Percentiles rank a stretch among this genome's conserved stretches.
Conservation (phyloP, 2,888 invertebrate species). For the Altica lythri region DNA sequence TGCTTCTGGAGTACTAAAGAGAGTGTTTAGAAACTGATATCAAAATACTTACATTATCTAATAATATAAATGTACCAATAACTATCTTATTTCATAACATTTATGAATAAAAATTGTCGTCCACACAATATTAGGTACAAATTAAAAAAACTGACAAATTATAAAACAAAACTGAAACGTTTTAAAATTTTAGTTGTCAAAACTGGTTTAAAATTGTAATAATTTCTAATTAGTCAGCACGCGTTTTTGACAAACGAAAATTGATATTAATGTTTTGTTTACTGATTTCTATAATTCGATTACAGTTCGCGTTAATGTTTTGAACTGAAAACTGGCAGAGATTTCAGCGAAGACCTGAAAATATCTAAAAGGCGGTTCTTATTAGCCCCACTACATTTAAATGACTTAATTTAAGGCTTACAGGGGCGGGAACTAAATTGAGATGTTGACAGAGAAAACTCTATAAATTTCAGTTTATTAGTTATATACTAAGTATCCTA, state of each 20-base stretch:
- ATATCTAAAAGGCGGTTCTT: constrained; percentile 44
- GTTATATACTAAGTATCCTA: no score
- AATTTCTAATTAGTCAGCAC: constrained; percentile 14
- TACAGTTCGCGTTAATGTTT: constrained; percentile 24
- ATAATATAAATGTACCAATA: no score
- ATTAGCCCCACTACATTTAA: constrained; percentile 38
- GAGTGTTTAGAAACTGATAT: no score
- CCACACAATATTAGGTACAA: no score
- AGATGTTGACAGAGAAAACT: constrained; percentile 8
- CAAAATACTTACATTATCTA: no score
- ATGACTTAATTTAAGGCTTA: constrained; percentile 47
- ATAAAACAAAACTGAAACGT: constrained; percentile 1
- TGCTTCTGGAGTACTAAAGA: no score
- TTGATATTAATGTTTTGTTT: constrained; percentile 56
- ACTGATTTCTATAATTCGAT: constrained; percentile 40
- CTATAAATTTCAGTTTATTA: no score
- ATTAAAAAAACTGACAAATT: no score
- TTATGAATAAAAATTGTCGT: no score
- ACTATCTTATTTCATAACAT: no score
- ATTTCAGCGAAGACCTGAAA: constrained; percentile 48
- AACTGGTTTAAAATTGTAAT: constrained; percentile 19
- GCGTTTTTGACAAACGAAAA: constrained; percentile 46
- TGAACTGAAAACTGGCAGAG: constrained; percentile 49
- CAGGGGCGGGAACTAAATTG: constrained; percentile 47
- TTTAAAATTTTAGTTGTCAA: constrained; percentile 22